Conservation (phyloP, 2,113 vertebrate species). For the Neodon shergylaensis region DNA sequence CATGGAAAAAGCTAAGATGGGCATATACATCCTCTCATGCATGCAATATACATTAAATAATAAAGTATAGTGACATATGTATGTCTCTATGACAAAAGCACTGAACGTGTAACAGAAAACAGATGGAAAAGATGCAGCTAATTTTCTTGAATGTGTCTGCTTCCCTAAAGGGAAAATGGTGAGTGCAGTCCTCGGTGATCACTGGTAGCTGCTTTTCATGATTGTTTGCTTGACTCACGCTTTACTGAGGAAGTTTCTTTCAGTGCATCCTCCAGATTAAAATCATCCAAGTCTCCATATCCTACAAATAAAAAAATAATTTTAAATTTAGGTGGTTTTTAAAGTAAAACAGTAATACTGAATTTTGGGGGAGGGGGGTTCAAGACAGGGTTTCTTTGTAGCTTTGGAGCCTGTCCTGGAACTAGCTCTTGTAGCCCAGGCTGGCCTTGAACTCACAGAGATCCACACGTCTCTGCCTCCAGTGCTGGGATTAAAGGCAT, state of each 20-base stretch:
- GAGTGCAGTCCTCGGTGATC: not conserved
- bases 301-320: slow-evolving; percentile 77
- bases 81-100: not conserved
- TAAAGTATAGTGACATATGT: not conserved
- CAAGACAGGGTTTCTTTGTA: too few relatives aligned
- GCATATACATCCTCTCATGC: not conserved
- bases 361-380: too few relatives aligned
- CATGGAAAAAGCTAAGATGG: not conserved
- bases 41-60: not conserved
- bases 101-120: not conserved
- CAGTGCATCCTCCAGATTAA: slow-evolving; percentile 78
- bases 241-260: slow-evolving; percentile 63
- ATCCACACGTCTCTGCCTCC: too few relatives aligned
- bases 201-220: not conserved
- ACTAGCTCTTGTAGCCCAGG: too few relatives aligned
- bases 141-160: not conserved
- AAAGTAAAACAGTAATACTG: not conserved
- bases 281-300: slow-evolving; percentile 74
- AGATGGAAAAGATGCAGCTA: not conserved
- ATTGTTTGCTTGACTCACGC: slow-evolving; percentile 82
- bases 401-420: too few relatives aligned
- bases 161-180: not conserved
- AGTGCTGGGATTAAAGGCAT: too few relatives aligned
- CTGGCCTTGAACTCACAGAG: too few relatives aligned
- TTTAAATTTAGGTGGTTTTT: not conserved